Percentiles rank a stretch among this genome's conserved stretches.
Evolutionary conservation across 2,797 vertebrate species (phyloP).

Genomic region (Siniperca undulata): DNA sequence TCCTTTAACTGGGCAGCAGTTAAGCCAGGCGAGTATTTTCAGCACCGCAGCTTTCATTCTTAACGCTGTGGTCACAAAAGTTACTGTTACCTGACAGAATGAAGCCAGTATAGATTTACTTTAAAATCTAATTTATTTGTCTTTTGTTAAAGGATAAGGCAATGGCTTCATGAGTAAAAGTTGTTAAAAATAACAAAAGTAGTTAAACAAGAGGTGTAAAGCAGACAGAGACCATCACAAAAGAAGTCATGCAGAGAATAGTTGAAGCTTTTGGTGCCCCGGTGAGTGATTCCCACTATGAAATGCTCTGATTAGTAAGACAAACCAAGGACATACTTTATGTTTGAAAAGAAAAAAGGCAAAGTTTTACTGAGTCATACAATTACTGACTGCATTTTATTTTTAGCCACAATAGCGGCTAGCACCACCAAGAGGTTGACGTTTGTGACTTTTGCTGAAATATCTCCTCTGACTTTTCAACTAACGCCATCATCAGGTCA

Average conservation of each 20-base stretch:
- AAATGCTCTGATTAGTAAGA: slow-evolving; percentile 48
- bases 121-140: slow-evolving; percentile 30
- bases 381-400: neutral
- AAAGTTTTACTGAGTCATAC: slow-evolving; percentile 47
- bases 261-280: slow-evolving; percentile 27
- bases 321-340: slow-evolving; percentile 24
- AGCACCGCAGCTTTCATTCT: slow-evolving; percentile 55
- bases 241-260: slow-evolving; percentile 63
- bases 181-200: slow-evolving; percentile 33
- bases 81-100: slow-evolving; percentile 34
- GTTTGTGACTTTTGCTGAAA: neutral
- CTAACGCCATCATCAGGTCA: neutral
- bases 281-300: slow-evolving; percentile 34
- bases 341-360: slow-evolving; percentile 65
- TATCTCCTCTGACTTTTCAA: neutral
- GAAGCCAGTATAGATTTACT: slow-evolving; percentile 33
- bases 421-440: neutral
- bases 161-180: slow-evolving; percentile 41
- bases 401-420: neutral
- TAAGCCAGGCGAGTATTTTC: slow-evolving; percentile 59
- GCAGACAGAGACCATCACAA: slow-evolving; percentile 49
- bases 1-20: slow-evolving; percentile 53
- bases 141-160: slow-evolving; percentile 44
- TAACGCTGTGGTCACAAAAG: slow-evolving; percentile 32
- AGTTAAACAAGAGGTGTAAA: slow-evolving; percentile 40